Percentiles rank a stretch among this genome's conserved stretches.
Evolutionary conservation across 2,113 vertebrate species (phyloP).

Genomic region (Engystomops pustulosus): DNA sequence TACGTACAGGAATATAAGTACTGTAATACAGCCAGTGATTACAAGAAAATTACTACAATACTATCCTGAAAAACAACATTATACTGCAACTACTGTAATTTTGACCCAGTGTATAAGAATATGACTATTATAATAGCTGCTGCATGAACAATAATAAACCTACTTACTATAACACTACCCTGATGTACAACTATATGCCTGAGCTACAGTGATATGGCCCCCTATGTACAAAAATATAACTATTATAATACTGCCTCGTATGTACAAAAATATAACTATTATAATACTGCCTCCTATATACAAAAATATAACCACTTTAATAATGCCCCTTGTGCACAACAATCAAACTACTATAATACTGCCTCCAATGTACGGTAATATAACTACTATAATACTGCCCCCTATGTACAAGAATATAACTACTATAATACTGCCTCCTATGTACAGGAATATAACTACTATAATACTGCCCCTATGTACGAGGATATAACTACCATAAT

Average conservation of each 20-base stretch:
- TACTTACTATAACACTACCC: too few species aligned
- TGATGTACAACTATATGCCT: too few species aligned
- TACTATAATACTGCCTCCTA: not conserved
- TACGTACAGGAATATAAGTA: not conserved
- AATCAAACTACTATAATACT: slow-evolving; percentile 7
- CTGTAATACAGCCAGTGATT: not conserved
- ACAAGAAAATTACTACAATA: too few species aligned
- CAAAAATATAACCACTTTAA: not conserved
- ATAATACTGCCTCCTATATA: not conserved
- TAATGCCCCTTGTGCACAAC: not conserved
- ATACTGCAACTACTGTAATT: too few species aligned
- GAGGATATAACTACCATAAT: not conserved
- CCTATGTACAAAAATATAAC: not conserved
- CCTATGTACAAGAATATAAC: slow-evolving; percentile 1
- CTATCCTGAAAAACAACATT: too few species aligned
- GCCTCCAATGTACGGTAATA: not conserved
- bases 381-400: not conserved
- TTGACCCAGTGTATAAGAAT: not conserved
- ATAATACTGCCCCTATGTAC: slow-evolving; percentile 9
- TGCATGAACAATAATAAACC: too few species aligned
- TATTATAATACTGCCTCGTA: too few species aligned
- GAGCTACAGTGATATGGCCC: too few species aligned
- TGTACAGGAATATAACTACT: not conserved
- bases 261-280: not conserved
- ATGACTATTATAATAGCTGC: not conserved